Evolutionary conservation across 2,888 invertebrate genomes (phyloP).

Genomic region (Cotesia congregata): DNA sequence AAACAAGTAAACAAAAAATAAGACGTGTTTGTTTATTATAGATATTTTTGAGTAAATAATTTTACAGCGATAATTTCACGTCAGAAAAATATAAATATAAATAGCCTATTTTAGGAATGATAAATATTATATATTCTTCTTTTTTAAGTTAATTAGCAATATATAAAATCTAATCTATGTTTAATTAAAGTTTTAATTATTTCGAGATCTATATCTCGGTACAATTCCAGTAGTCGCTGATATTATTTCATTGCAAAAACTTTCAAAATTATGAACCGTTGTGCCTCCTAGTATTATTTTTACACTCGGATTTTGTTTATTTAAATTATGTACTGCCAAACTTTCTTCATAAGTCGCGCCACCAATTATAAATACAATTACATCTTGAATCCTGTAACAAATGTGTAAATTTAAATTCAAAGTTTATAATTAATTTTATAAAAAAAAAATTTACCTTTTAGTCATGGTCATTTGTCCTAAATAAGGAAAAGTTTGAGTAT

Average conservation of each 20-base stretch:
- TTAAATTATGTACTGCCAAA: conserved; percentile 84
- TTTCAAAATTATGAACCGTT: conserved; percentile 87
- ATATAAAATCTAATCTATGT: conserved; percentile 9
- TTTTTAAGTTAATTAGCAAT: not conserved
- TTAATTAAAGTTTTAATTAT: conserved; percentile 51
- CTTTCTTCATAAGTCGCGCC: conserved; percentile 98
- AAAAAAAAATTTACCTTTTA: conserved; percentile 71
- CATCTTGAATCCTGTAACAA: conserved; percentile 82
- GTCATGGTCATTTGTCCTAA: conserved; percentile 74
- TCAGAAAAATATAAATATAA: not conserved
- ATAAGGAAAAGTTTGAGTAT: conserved; percentile 88
- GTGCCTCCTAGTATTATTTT: conserved; percentile 93
- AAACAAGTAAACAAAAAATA: not conserved
- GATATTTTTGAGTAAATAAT: not conserved
- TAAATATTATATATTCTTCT: conserved; percentile 21
- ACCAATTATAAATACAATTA: conserved; percentile 97
- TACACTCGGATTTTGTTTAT: conserved; percentile 81
- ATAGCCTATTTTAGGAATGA: conserved; percentile 39
- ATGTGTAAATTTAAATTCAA: conserved; percentile 16
- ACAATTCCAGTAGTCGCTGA: conserved; percentile 78
- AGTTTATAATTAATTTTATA: not conserved
- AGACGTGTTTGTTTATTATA: not conserved
- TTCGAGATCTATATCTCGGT: conserved; percentile 74
- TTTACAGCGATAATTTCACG: conserved; percentile 47
- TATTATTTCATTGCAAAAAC: conserved; percentile 84